Evolutionary conservation across 2,797 vertebrate genomes (phyloP).

Genomic region (Saxicola maurus): DNA sequence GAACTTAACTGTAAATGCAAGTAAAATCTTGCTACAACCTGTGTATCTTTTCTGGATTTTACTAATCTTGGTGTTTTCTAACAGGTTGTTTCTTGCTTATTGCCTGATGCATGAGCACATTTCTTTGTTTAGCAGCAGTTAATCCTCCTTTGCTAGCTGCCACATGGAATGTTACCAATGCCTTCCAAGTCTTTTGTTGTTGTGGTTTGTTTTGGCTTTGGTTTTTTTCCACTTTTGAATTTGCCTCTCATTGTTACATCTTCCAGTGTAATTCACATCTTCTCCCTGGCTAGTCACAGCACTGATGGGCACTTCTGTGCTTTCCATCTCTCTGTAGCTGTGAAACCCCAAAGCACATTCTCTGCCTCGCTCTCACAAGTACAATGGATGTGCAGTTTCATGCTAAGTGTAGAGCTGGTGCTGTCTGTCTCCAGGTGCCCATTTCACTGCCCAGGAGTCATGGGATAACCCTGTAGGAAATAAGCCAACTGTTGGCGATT

Average conservation of each 20-base stretch:
- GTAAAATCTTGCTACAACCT: not conserved
- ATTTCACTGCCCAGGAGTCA: not conserved
- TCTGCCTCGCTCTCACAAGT: not conserved
- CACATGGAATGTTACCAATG: not conserved
- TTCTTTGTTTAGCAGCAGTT: not conserved
- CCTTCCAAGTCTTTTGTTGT: not conserved
- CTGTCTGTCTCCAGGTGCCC: not conserved
- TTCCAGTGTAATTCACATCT: not conserved
- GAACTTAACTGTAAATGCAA: not conserved
- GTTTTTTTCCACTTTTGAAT: not conserved
- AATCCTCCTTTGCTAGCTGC: not conserved
- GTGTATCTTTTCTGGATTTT: not conserved
- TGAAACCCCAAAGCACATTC: not conserved
- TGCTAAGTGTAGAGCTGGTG: not conserved
- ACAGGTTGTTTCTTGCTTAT: not conserved
- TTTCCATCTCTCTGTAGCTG: not conserved
- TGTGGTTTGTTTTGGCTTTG: not conserved
- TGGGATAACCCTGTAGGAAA: not conserved
- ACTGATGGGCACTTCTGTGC: not conserved
- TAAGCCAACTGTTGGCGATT: not conserved
- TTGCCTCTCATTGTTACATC: not conserved
- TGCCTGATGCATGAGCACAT: not conserved
- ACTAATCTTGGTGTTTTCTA: not conserved
- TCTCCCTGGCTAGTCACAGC: not conserved
- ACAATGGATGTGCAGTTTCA: fast-evolving